phyloP scores from a whole-genome alignment of 2,888 invertebrate species.

The Epiblema foenella region DNA sequence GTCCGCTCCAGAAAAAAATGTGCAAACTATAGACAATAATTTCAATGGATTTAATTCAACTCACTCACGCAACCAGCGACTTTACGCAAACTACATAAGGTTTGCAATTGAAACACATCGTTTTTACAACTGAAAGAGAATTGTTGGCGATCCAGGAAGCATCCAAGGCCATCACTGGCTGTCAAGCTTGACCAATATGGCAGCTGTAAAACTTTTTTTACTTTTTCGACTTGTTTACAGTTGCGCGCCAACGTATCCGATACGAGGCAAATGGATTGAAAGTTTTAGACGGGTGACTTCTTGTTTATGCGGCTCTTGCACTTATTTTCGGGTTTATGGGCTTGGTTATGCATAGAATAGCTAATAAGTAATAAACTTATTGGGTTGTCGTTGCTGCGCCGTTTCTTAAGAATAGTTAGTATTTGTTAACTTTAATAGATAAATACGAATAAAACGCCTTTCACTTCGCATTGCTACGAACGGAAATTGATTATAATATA shows the following conservation, averaged over 20 bases:
- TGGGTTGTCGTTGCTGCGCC: neutral
- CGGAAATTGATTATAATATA: neutral
- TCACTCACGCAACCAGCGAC: conserved; percentile 26
- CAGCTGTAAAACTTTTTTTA: conserved; percentile 51
- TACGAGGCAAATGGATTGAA: conserved; percentile 35
- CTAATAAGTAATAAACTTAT: conserved; percentile 7
- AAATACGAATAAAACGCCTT: neutral
- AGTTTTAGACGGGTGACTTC: conserved; percentile 36
- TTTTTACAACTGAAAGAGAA: conserved; percentile 29
- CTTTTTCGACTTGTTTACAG: conserved; percentile 52
- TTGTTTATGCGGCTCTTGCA: conserved; percentile 18
- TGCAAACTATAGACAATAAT: conserved; percentile 30
- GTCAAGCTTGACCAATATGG: conserved; percentile 58
- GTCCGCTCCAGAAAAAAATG: conserved; percentile 38
- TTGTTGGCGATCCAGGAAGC: conserved; percentile 50
- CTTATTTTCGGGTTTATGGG: conserved; percentile 33
- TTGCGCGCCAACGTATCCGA: conserved; percentile 36
- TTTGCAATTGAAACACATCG: neutral
- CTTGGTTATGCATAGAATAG: conserved; percentile 5
- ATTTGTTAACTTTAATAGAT: neutral
- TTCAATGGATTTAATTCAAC: conserved; percentile 5
- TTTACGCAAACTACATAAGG: neutral
- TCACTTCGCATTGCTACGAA: neutral
- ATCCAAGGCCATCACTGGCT: conserved; percentile 54
- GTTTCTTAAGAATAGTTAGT: neutral